These are phyloP conservation scores for Vanacampus margaritifer DNA, from an alignment of 2,113 vertebrate species.

Conservation along the genomic window DNA sequence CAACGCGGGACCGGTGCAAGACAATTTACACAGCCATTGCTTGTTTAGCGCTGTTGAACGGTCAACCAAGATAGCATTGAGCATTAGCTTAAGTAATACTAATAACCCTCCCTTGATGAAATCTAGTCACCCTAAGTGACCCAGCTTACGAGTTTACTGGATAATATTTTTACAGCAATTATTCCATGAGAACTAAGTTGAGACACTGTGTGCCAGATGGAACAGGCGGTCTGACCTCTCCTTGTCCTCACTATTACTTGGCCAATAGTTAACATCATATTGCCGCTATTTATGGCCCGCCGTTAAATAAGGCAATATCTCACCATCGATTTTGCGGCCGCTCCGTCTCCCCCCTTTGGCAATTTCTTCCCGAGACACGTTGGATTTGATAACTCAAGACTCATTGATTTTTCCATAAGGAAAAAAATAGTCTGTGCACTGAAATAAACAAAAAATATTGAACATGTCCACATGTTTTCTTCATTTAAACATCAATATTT, in stretches of 20 bases:
- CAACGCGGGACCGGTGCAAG: too few relatives aligned
- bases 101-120: too few relatives aligned
- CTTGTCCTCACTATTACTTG: constrained; percentile 62
- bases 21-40: too few relatives aligned
- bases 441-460: constrained; percentile 56
- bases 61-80: too few relatives aligned
- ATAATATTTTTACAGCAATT: neutral
- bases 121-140: too few relatives aligned
- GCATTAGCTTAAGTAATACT: too few relatives aligned
- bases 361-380: constrained; percentile 58
- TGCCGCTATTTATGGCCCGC: constrained; percentile 84
- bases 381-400: constrained; percentile 86
- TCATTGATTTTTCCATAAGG: constrained; percentile 92
- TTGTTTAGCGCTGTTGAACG: too few relatives aligned
- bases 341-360: constrained; percentile 59
- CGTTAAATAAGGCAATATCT: constrained; percentile 88
- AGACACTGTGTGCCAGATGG: neutral
- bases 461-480: constrained; percentile 39
- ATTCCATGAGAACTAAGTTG: too few relatives aligned
- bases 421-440: constrained; percentile 74
- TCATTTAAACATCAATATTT: constrained; percentile 30
- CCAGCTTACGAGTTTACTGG: neutral
- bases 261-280: constrained; percentile 75
- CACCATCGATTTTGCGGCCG: constrained; percentile 86
- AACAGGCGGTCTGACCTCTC: constrained; percentile 49